These are phyloP conservation scores for Conopomorpha cramerella DNA, from an alignment of 1,140 invertebrate genomes.

Conservation along the genomic window DNA sequence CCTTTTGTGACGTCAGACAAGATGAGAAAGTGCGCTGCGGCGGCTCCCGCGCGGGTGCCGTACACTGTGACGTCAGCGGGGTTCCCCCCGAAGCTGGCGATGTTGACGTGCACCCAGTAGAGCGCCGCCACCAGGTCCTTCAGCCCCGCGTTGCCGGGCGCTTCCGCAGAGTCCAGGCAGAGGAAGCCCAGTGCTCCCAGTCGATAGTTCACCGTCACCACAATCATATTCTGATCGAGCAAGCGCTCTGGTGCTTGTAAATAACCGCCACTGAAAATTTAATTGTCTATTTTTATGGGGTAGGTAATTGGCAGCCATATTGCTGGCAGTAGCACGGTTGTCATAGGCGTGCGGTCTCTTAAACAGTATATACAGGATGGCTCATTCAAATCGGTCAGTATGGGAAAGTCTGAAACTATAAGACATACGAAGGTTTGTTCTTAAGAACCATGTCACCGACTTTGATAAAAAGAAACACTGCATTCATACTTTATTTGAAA, in stretches of 20 bases:
- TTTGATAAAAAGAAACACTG: neutral
- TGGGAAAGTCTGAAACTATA: too few species aligned
- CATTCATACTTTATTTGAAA: neutral
- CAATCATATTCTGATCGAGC: constrained; percentile 17
- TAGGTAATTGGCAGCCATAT: too few species aligned
- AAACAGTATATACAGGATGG: too few species aligned
- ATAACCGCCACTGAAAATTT: constrained; percentile 33
- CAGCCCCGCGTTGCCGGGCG: constrained; percentile 74
- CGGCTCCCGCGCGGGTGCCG: constrained; percentile 68
- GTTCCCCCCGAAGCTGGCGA: constrained; percentile 71
- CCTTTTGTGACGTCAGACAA: constrained; percentile 19
- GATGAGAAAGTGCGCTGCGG: constrained; percentile 23
- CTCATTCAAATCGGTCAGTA: too few species aligned
- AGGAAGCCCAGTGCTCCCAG: constrained; percentile 68
- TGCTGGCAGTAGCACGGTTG: too few species aligned
- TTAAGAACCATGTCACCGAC: too few species aligned
- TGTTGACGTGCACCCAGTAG: constrained; percentile 76
- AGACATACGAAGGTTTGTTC: neutral
- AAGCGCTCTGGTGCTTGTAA: constrained; percentile 16
- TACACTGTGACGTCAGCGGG: constrained; percentile 67
- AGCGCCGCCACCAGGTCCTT: constrained; percentile 76
- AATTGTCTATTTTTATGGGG: neutral
- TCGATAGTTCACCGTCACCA: constrained; percentile 47
- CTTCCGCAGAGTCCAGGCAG: constrained; percentile 62
- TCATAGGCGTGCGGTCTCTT: too few species aligned